Evolutionary conservation across 1,140 invertebrate species (phyloP), one percentile per base, ranked within the genome.

Genomic region (Drosophila auraria): DNA sequence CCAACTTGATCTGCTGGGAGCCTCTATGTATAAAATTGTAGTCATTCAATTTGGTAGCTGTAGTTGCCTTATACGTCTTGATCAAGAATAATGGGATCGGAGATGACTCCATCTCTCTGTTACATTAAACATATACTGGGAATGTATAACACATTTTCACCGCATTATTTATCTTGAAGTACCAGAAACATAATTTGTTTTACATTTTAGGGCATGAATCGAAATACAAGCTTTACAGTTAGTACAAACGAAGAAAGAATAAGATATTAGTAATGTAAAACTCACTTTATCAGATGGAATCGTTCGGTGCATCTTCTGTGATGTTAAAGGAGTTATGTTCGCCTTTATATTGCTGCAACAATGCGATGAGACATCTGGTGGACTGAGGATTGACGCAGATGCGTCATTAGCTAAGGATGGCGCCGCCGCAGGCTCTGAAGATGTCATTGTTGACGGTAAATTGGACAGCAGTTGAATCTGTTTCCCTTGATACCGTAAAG

Each of bases 261-360:
- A 11, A 11, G 14, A 6, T 38, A 7, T 25, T 1, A 9, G 8
- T 12, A n/a, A 7, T n/a, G 2, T 40, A 17, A 12, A 8, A 59
- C 82, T 87, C 20, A 87, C 83, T 78, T 87, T 87, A 80, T 87
- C 83, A 56, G 83, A 87, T 59, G 83, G 83, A 73, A 87, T 87
- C 47, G 83, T 84, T 66, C 82, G 72, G 57, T 75, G 74, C 71
- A 77, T 80, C 72, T 87, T 87, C 45, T 87, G 83, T 50, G 82
- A 78, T 77, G 80, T 84, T 54, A 87, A 47, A 9, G 77, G 62
- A 53, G 50, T 69, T 38, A 75, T 73, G n/a, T 53, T 82, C 27
- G 64, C 53, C 56, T 82, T 83, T 11, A 45, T 44, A 64, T 68
- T 75, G 47, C 47, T 59, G 66, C 78, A 75, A 50, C 70, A 81